Base-by-base conservation (phyloP, 2,797 vertebrate species). In the Ambastaia sidthimunki region DNA sequence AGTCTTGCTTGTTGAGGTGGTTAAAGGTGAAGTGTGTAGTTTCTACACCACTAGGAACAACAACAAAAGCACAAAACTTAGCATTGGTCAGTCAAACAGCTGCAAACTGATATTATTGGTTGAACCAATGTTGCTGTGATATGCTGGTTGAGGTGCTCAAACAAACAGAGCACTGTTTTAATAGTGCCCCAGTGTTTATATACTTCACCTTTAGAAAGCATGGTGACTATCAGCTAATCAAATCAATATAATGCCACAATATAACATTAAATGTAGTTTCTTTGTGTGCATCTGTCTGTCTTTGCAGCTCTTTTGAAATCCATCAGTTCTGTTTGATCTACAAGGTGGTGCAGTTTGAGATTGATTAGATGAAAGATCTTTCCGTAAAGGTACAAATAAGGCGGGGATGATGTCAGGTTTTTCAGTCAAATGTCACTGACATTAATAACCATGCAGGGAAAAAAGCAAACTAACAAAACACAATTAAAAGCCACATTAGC, bases 341-440 rank as follows among this genome's bases (percentile, higher is more conserved):
- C 60, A 93, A 96, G 80, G 93, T 94, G 23, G 93, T 95, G 82
- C 89, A 91, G 89, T 95, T 94, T 88, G 94, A 95, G 90, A 90
- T 91, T 2, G 87, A 94, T 82, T 93, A 95, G 80, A 91, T 95
- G 93, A 94, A 94, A 87, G 93, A 95, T 87, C 94, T 95, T 50
- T 93, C 93, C 74, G 93, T 95, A 80, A 95, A 95, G 94, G 94
- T 95, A 94, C 94, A 15, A 34, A 25, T 80, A 1, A 77, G 28
- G 79, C 21, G 69, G 57, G 89, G 9, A 19, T 7, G 10, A 25
- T 41, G 34, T 47, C 77, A 72, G 34, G 55, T 37, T 83, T 81
- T 66, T 72, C 37, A 82, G 60, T 74, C 83, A 84, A 78, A 81
- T 89, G 85, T 85, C 88, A 83, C 50, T 55, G 71, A 68, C 81